Evolutionary conservation across 1,140 invertebrate species (phyloP), one percentile per base, ranked within the genome.

Genomic region (Pararge aegeria): DNA sequence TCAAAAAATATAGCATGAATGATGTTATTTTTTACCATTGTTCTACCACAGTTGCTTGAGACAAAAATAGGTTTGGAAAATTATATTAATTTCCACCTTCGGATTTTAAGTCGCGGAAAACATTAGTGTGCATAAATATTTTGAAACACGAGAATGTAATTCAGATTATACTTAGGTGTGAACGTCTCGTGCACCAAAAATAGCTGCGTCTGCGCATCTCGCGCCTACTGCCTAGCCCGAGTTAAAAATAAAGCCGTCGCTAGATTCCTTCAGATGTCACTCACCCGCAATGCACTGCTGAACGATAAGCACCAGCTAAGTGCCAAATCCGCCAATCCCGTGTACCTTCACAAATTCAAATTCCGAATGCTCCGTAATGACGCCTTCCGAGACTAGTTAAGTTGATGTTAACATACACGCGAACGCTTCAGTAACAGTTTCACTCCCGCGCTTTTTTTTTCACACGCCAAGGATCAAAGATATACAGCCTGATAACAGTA

Each of bases 131-230:
- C 24, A 24, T 24, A 24, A 24, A n/a, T n/a, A 24, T 61, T 57
- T 64, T 78, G 83, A 80, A 88, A 86, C 66, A 68, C 69, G 79
- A 86, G 78, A 83, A 61, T 75, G 66, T 64, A 73, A 64, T 68
- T 77, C 30, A 34, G 27, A 44, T 30, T 77, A 83, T 64, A 72
- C 61, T 72, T 78, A 79, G 73, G 73, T 79, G 79, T 72, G 75
- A 83, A 78, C 78, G 75, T 68, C 64, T 68, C 69, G 68, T 77
- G 69, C 51, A 73, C 82, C 78, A 79, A 88, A 86, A 88, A 88
- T 86, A 88, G 85, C 70, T 78, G 62, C 75, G 73, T 64, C 61
- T 66, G 77, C 68, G 75, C 78, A 81, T 83, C 76, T 59, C 74
- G 68, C 63, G 73, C 61, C 69, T 73, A 57, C 64, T 60, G 73